Percentiles rank a stretch among this genome's conserved stretches.
phyloP scores from a whole-genome alignment of 2,113 vertebrate genomes.

The Labeo catla region DNA sequence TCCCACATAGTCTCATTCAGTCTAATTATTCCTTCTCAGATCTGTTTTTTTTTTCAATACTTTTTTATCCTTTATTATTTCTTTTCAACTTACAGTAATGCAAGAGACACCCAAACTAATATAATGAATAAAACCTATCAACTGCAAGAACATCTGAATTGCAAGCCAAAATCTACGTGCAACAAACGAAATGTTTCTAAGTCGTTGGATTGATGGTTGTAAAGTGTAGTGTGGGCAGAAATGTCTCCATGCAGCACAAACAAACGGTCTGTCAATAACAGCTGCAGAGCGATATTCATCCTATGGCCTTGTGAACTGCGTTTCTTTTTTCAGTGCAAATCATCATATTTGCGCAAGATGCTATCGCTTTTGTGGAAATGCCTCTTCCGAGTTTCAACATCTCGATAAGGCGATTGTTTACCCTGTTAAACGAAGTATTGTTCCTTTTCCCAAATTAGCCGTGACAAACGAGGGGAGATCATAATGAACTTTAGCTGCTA shows the following conservation, averaged over 20 bases:
- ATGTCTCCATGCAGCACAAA: conserved; percentile 28
- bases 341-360: conserved; percentile 54
- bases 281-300: conserved; percentile 38
- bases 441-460: conserved; percentile 50
- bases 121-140: not conserved
- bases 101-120: not conserved
- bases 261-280: conserved; percentile 47
- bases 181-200: not conserved
- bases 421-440: conserved; percentile 48
- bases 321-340: conserved; percentile 26
- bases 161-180: not conserved
- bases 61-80: not conserved
- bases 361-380: conserved; percentile 47
- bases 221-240: conserved; percentile 41
- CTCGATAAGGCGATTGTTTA: conserved; percentile 47
- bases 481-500: conserved; percentile 56
- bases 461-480: conserved; percentile 46
- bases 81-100: not conserved
- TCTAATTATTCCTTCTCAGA: not conserved
- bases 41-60: no score
- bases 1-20: not conserved
- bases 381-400: conserved; percentile 48
- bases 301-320: conserved; percentile 30
- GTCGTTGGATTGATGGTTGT: conserved; percentile 10
- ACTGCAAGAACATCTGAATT: not conserved